A percentile compares a stretch with the other conserved stretches of the same genome.
These are phyloP conservation scores for Bugula neritina DNA, from an alignment of 2,888 invertebrate species.

Conservation along the genomic window DNA sequence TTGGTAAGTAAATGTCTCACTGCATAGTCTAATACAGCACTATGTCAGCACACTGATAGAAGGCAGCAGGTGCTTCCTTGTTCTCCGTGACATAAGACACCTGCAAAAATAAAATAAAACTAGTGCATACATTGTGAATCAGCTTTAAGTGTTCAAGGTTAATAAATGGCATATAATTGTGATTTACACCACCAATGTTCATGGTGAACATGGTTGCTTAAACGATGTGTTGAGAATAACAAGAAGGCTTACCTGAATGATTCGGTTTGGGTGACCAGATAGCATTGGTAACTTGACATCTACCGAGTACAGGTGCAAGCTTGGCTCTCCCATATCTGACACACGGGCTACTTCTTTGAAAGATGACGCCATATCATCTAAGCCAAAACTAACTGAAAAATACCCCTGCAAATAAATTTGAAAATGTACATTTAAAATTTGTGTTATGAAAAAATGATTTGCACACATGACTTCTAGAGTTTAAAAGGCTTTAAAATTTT, in stretches of 20 bases:
- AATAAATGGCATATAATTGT: too few relatives aligned
- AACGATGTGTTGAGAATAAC: too few relatives aligned
- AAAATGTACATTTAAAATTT: too few relatives aligned
- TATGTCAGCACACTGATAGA: slow-evolving; percentile 24
- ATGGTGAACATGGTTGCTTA: too few relatives aligned
- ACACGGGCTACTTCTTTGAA: slow-evolving; percentile 29
- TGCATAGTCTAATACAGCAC: slow-evolving; percentile 15
- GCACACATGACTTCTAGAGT: too few relatives aligned
- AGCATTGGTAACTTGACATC: slow-evolving; percentile 32
- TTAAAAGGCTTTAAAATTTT: too few relatives aligned
- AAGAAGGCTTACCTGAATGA: slow-evolving; percentile 19
- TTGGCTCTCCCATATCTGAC: slow-evolving; percentile 33
- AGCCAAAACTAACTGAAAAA: slow-evolving; percentile 30
- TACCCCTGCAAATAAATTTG: slow-evolving; percentile 31
- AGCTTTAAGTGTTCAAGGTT: too few relatives aligned
- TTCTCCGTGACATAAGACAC: slow-evolving; percentile 2
- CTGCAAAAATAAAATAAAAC: not conserved
- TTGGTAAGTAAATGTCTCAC: too few relatives aligned
- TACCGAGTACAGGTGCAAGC: slow-evolving; percentile 31
- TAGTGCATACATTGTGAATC: too few relatives aligned
- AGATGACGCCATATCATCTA: slow-evolving; percentile 1
- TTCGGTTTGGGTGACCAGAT: not conserved
- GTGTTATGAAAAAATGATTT: too few relatives aligned
- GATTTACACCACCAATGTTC: too few relatives aligned
- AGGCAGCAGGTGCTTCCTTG: slow-evolving; percentile 7